Percentiles rank a stretch among this genome's conserved stretches.
phyloP scores from a whole-genome alignment of 1,140 invertebrate genomes.

The Drosophila mayri region DNA sequence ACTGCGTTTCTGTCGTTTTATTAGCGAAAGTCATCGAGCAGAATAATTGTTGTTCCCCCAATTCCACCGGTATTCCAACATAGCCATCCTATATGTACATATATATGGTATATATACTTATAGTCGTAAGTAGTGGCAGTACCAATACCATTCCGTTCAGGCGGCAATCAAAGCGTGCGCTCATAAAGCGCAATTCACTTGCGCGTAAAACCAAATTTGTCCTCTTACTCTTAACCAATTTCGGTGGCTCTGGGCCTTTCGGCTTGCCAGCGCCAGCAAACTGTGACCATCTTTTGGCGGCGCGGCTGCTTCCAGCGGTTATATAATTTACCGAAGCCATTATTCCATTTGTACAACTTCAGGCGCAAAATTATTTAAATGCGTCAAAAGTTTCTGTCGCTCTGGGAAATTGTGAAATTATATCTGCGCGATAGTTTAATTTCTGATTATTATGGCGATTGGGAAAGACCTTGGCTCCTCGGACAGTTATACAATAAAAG shows the following conservation, averaged over 20 bases:
- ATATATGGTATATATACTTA: not conserved
- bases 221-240: constrained; percentile 40
- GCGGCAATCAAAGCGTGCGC: constrained; percentile 69
- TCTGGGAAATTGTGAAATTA: constrained; percentile 67
- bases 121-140: constrained; percentile 9
- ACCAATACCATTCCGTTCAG: constrained; percentile 25
- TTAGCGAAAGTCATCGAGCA: constrained; percentile 83
- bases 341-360: constrained; percentile 78
- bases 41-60: constrained; percentile 70
- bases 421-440: constrained; percentile 38
- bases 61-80: constrained; percentile 11
- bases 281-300: constrained; percentile 60
- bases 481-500: constrained; percentile 65
- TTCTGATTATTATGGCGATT: constrained; percentile 39
- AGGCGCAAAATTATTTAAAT: constrained; percentile 73
- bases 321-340: constrained; percentile 75
- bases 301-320: constrained; percentile 42
- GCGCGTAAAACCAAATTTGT: constrained; percentile 76
- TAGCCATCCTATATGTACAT: constrained; percentile 2
- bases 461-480: constrained; percentile 60
- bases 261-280: constrained; percentile 53
- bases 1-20: constrained; percentile 62
- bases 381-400: constrained; percentile 56
- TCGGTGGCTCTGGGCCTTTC: constrained; percentile 44
- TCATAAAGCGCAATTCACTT: constrained; percentile 79